phyloP scores from a whole-genome alignment of 2,113 vertebrate genomes.

The Otis tarda region DNA sequence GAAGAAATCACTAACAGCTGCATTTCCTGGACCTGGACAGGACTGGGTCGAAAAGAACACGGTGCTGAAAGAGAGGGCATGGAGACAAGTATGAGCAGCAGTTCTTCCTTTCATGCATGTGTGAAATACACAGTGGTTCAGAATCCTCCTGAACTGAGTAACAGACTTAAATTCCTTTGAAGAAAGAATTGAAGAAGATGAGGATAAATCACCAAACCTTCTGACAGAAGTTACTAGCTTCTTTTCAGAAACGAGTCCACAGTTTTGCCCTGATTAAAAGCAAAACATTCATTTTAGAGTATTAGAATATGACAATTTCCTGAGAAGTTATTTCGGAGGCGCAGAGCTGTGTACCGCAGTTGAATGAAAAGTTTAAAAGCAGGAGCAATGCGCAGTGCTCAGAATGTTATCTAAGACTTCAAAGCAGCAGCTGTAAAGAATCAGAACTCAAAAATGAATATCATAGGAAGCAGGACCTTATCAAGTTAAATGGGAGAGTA shows the following conservation, averaged over 20 bases:
- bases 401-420: slow-evolving; percentile 67
- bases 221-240: background rate
- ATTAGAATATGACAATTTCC: background rate
- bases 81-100: background rate
- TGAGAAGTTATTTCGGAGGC: slow-evolving; percentile 43
- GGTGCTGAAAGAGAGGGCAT: background rate
- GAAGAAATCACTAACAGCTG: background rate
- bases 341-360: background rate
- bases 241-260: background rate
- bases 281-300: slow-evolving; percentile 16
- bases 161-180: slow-evolving; percentile 19
- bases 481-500: slow-evolving; percentile 61
- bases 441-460: slow-evolving; percentile 54
- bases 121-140: background rate
- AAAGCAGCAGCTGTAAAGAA: slow-evolving; percentile 70
- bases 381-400: background rate
- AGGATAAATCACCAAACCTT: slow-evolving; percentile 3
- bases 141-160: background rate
- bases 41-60: background rate
- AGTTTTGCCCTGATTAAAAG: slow-evolving; percentile 49
- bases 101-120: background rate
- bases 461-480: slow-evolving; percentile 65
- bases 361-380: slow-evolving; percentile 51
- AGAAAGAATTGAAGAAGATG: background rate
- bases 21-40: background rate